These are phyloP conservation scores for Caloenas nicobarica DNA, from an alignment of 2,113 vertebrate genomes.

Conservation along the genomic window DNA sequence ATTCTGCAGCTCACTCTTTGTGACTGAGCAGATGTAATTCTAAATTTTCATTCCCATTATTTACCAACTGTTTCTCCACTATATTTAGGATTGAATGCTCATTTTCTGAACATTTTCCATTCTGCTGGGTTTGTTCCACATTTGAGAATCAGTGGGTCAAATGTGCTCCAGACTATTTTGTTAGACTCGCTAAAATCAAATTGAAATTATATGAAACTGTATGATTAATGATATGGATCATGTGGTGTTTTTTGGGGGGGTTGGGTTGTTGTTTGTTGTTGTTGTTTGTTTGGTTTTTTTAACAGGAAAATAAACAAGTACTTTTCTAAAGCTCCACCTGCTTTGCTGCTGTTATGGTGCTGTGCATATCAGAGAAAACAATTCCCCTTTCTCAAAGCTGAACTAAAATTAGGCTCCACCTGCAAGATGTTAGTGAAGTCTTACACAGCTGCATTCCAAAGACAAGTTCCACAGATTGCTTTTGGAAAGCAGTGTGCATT, in stretches of 20 bases:
- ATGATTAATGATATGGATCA: constrained; percentile 73
- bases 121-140: constrained; percentile 67
- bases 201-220: constrained; percentile 58
- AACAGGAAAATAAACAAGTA: constrained; percentile 72
- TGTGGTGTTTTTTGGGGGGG: background rate
- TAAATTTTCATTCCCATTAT: constrained; percentile 70
- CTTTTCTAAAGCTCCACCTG: constrained; percentile 72
- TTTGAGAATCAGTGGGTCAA: constrained; percentile 72
- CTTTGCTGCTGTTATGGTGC: constrained; percentile 67
- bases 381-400: constrained; percentile 77
- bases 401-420: constrained; percentile 86
- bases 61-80: constrained; percentile 68
- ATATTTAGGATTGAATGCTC: constrained; percentile 75
- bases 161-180: constrained; percentile 65
- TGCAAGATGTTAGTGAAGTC: constrained; percentile 83
- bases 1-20: constrained; percentile 53
- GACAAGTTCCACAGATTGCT: constrained; percentile 82
- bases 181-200: constrained; percentile 73
- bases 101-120: constrained; percentile 76
- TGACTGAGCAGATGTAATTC: constrained; percentile 77
- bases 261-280: background rate
- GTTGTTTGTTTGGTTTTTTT: background rate
- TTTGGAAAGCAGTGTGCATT: constrained; percentile 72
- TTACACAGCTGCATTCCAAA: constrained; percentile 81
- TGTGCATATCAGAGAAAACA: constrained; percentile 68